Evolutionary conservation across 2,888 invertebrate species (phyloP), one percentile per base, ranked within the genome.

Genomic region (Hirudinaria manillensis): DNA sequence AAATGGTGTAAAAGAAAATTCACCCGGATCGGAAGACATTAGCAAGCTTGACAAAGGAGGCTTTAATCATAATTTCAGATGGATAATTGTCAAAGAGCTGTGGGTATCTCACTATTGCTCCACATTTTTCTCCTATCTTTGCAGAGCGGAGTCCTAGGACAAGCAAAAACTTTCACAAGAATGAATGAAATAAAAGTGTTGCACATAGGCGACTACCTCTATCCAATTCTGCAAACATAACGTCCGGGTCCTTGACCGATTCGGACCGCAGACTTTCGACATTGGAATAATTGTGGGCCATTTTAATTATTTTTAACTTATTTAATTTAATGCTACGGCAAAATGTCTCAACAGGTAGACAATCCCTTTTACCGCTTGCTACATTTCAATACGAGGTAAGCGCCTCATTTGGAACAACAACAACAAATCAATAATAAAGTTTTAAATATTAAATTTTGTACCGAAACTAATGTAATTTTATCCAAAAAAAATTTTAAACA

Each of bases 1-100:
- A 61, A 61, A 61, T 16, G 61, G 0, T 61, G 7, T n/a, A n/a
- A n/a, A n/a, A n/a, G n/a, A n/a, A n/a, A n/a, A n/a, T n/a, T n/a
- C n/a, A 89, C 89, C 90, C 91, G 82, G 88, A 90, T 76, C 94
- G 91, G 87, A 98, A 98, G 6, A 96, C 93, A 86, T 98, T 97
- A 0, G 96, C 92, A 27, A 98, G 86, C 87, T 97, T 96, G 29
- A 98, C 86, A 79, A 97, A 91, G 0, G 97, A 95, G 0, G 97
- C 94, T 86, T 98, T 98, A 45, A 98, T 97, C 29, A 98, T 87
- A 82, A 97, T 95, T 0, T 98, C 97, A 86, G 97, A 97, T 0
- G 98, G 98, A 85, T 97, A 96, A 84, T 96, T 95, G 83, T 96
- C 95, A 86, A 98, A 96, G 0, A 98, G 87, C 51, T 92, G 89